Evolutionary conservation across 2,888 invertebrate species (phyloP), one percentile per base, ranked within the genome.

Genomic region (Acanthosepion esculentum): DNA sequence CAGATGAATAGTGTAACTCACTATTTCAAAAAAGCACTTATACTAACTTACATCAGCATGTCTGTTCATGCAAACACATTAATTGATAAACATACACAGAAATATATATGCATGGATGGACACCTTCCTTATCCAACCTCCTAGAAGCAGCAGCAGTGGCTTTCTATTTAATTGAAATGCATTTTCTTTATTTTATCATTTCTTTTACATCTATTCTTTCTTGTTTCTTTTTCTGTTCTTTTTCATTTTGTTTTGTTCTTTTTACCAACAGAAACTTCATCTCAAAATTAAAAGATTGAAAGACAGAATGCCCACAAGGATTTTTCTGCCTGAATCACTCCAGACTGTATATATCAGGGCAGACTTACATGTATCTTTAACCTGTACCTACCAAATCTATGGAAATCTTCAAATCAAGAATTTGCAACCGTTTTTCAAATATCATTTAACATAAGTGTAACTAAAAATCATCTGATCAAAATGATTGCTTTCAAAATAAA

Each of bases 111-210:
- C 10, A 33, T 12, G 78, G 10, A 78, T 78, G 78, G 6, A 78
- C 15, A 33, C 12, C n/a, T 78, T 78, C 33, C 78, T 12, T 15
- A 15, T n/a, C 78, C 15, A 78, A n/a, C 78, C 78, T 78, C 15
- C n/a, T n/a, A n/a, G 78, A 12, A 78, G n/a, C n/a, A 15, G 78
- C n/a, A 78, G n/a, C n/a, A 15, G 78, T n/a, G 78, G 78, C 78
- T 78, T 78, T 78, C 78, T 78, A 78, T 78, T 78, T 78, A 78
- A 78, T 78, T 78, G 78, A 78, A 78, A 78, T 78, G 78, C 78
- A 78, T 78, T 78, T 78, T 15, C 78, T 78, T 78, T 78, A 78
- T 78, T 78, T 78, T n/a, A 78, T 78, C n/a, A n/a, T 78, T 33
- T 78, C n/a, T 78, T 78, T 78, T 78, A 12, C n/a, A 3, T 78